A percentile compares a stretch with the other conserved stretches of the same genome.
phyloP scores from a whole-genome alignment of 2,797 vertebrate species.

The Knipowitschia caucasica region DNA sequence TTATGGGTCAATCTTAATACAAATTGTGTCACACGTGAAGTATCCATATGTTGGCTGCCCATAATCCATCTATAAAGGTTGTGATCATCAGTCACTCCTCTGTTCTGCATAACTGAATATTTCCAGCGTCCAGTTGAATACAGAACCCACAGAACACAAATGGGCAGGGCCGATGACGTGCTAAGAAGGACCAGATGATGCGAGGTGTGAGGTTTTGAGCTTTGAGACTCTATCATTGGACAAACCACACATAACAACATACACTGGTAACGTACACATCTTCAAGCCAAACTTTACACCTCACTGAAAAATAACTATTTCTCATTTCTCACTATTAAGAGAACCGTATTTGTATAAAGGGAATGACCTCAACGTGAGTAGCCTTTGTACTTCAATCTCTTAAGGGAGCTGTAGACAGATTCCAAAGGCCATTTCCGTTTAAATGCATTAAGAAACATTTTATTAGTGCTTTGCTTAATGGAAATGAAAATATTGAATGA shows the following conservation, averaged over 20 bases:
- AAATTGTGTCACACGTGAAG: too few species aligned
- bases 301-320: conserved; percentile 18
- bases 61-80: too few species aligned
- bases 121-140: conserved; percentile 49
- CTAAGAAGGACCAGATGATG: conserved; percentile 68
- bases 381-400: conserved; percentile 21
- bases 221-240: conserved; percentile 49
- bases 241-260: conserved; percentile 50
- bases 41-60: too few species aligned
- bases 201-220: conserved; percentile 42
- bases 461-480: conserved; percentile 30
- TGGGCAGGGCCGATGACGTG: conserved; percentile 37
- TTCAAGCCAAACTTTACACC: conserved; percentile 24
- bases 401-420: conserved; percentile 24
- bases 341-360: too few species aligned
- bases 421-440: conserved; percentile 42
- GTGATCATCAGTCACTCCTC: too few species aligned
- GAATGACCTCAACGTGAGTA: conserved; percentile 39
- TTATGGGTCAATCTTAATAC: too few species aligned
- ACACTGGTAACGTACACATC: conserved; percentile 36
- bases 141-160: conserved; percentile 41
- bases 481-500: conserved; percentile 35
- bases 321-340: too few species aligned
- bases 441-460: conserved; percentile 35
- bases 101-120: too few species aligned